Conservation (phyloP, 2,113 vertebrate genomes). For the Mus pahari region DNA sequence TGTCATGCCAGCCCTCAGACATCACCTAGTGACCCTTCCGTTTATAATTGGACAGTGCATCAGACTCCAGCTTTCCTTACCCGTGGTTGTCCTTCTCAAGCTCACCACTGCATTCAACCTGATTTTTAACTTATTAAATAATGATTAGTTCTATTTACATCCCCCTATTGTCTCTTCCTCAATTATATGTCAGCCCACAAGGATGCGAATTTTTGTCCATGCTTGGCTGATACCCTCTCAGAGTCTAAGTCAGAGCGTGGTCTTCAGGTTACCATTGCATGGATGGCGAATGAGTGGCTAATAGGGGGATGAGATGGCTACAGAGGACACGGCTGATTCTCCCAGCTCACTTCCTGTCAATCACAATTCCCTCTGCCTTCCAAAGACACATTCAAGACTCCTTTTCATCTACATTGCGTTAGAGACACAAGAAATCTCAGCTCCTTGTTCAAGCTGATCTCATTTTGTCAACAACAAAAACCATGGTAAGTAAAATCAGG, state of each 20-base stretch:
- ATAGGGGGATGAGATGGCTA: background rate
- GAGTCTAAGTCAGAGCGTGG: background rate
- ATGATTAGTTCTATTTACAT: background rate
- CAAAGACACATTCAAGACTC: too few species aligned
- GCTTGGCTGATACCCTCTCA: background rate
- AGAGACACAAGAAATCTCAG: background rate
- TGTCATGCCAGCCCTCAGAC: background rate
- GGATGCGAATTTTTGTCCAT: too few species aligned
- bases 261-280: background rate
- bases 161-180: background rate
- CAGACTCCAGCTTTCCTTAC: background rate
- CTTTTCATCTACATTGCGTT: too few species aligned
- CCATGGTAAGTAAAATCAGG: background rate
- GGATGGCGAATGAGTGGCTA: background rate
- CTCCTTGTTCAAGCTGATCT: background rate
- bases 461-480: background rate
- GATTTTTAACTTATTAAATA: too few species aligned
- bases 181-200: background rate
- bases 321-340: background rate
- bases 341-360: accelerated
- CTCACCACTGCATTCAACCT: accelerated
- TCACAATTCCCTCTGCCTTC: background rate
- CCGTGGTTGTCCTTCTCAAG: background rate
- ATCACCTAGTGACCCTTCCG: too few species aligned
- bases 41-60: background rate